Evolutionary conservation across 2,797 vertebrate species (phyloP), one percentile per base, ranked within the genome.

Genomic region (Columba guinea): DNA sequence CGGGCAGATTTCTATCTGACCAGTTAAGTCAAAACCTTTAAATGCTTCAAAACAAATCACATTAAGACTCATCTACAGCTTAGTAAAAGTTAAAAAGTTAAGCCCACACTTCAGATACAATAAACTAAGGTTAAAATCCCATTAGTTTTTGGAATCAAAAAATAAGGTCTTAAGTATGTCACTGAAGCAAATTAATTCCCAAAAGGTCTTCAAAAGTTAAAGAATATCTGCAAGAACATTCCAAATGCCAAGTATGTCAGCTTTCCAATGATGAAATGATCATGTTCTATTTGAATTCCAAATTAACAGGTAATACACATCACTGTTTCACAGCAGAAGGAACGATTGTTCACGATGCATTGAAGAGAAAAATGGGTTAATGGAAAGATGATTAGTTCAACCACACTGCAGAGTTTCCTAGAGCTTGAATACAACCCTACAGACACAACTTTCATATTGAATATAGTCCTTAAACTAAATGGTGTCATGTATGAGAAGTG

Each of bases 301-400:
- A 87, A 89, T 91, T 77, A 91, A 67, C 65, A 63, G 63, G 28
- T 75, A 90, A 82, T 60, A 84, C 0, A 2, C 53, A 89, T 87
- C 93, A 81, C 18, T 13, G 64, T 82, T 93, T 94, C 74, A 70
- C 46, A 85, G 70, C 62, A 92, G 79, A 56, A 95, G 67, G 52
- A 95, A 76, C 27, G 79, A 82, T 62, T 53, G 70, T 89, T 92
- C 89, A 69, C 67, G 55, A 80, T 53, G 37, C 48, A 94, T 1
- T 85, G 79, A 88, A 92, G 95, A 87, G 79, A 80, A 84, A 94
- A 94, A 94, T 6, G 30, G 39, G 73, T 75, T 92, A 97, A 91
- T 34, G 37, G 27, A 76, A 88, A 87, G 76, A 86, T 70, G 70
- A 39, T 77, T 92, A 75, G 24, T 67, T 81, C 53, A 91, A 56